These are phyloP conservation scores for Tetragonula carbonaria DNA, from an alignment of 2,888 invertebrate species.

Conservation along the genomic window DNA sequence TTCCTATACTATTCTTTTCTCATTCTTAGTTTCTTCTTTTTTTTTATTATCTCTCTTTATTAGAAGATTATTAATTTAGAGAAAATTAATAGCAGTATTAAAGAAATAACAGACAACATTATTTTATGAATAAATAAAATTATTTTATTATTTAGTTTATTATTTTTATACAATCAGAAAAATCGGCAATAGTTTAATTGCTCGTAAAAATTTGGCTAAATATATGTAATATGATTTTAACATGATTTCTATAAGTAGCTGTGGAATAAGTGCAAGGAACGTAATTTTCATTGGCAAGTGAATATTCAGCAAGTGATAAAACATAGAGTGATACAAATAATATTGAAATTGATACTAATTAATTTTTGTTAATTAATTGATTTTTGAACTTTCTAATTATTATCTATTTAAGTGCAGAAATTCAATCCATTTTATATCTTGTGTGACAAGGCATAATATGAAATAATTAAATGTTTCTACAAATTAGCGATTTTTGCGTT, in stretches of 20 bases:
- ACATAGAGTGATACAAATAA: not conserved
- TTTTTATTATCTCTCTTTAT: slow-evolving; percentile 9
- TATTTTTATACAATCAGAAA: not conserved
- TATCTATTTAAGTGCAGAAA: not conserved
- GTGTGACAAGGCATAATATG: not conserved
- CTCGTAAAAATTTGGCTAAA: slow-evolving; percentile 13
- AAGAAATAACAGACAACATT: slow-evolving; percentile 18
- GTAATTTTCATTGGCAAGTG: slow-evolving; percentile 15
- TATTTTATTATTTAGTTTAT: not conserved
- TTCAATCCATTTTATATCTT: not conserved
- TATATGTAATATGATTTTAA: not conserved
- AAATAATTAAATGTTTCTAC: not conserved
- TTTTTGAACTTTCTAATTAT: not conserved
- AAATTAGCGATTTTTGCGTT: not conserved
- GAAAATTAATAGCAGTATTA: not conserved
- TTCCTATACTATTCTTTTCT: slow-evolving; percentile 11
- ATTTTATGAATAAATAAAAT: not conserved
- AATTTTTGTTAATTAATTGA: not conserved
- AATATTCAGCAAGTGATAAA: not conserved
- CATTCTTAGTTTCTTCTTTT: slow-evolving; percentile 18
- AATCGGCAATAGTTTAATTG: slow-evolving; percentile 4
- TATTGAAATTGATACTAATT: not conserved
- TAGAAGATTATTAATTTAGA: not conserved
- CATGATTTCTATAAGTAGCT: not conserved
- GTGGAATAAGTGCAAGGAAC: not conserved